A percentile compares a stretch with the other conserved stretches of the same genome.
Evolutionary conservation across 2,113 vertebrate genomes (phyloP).

Genomic region (Dolichallabes microphthalmus): DNA sequence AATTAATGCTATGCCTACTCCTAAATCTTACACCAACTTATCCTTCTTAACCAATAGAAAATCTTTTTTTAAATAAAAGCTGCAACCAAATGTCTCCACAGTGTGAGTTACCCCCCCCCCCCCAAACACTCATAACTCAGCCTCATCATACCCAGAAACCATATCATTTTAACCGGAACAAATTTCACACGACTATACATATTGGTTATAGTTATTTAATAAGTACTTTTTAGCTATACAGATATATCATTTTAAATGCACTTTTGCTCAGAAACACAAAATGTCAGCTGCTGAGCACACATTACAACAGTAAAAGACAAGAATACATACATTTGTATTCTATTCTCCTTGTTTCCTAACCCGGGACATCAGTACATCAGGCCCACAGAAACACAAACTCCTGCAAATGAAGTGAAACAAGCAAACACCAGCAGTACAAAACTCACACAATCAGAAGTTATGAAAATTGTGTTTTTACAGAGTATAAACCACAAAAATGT

Average conservation of each 20-base stretch:
- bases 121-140: background rate
- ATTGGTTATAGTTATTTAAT: conserved; percentile 58
- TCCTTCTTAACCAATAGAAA: background rate
- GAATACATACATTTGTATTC: conserved; percentile 55
- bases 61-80: conserved; percentile 1
- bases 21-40: background rate
- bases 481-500: conserved; percentile 21
- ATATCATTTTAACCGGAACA: conserved; percentile 31
- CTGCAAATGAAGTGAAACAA: conserved; percentile 25
- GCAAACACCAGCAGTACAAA: conserved; percentile 36
- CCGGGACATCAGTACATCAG: conserved; percentile 15
- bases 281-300: conserved; percentile 53
- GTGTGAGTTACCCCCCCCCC: background rate
- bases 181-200: conserved; percentile 31
- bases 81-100: background rate
- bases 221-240: conserved; percentile 55
- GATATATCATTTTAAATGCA: conserved; percentile 53
- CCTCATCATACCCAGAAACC: background rate
- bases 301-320: conserved; percentile 46
- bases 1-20: background rate
- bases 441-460: conserved; percentile 30
- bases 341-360: conserved; percentile 4
- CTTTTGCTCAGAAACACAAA: conserved; percentile 47
- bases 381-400: conserved; percentile 13
- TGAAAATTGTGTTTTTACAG: conserved; percentile 27